These are phyloP conservation scores for Polymixis flavicincta DNA, from an alignment of 2,888 invertebrate genomes.

Conservation along the genomic window DNA sequence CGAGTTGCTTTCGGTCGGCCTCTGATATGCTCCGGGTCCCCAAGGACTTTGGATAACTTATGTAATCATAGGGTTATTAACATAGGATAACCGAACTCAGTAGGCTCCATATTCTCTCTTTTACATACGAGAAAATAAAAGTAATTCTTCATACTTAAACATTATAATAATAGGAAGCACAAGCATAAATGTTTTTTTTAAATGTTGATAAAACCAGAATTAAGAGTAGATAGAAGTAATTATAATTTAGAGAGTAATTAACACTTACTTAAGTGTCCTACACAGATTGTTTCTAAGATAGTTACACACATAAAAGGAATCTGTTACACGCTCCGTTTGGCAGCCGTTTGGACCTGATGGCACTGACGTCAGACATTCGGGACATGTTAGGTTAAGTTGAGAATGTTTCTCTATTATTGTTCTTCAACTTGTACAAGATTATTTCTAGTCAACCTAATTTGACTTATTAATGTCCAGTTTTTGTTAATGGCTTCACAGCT, in stretches of 20 bases:
- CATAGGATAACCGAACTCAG: not conserved
- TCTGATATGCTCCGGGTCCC: too few relatives aligned
- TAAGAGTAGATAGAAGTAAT: not conserved
- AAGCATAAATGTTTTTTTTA: not conserved
- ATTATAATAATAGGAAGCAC: not conserved
- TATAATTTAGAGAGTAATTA: slow-evolving; percentile 13
- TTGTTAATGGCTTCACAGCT: too few relatives aligned
- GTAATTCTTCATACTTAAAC: not conserved
- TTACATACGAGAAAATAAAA: not conserved
- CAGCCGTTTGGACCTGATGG: not conserved
- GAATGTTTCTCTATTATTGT: not conserved
- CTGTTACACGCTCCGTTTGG: slow-evolving; percentile 22
- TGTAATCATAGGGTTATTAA: not conserved
- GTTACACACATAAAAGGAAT: slow-evolving; percentile 9
- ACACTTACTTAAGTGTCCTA: slow-evolving; percentile 8
- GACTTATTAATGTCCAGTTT: too few relatives aligned
- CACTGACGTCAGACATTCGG: slow-evolving; percentile 17
- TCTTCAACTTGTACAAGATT: not conserved
- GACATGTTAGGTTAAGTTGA: not conserved
- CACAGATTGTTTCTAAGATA: slow-evolving; percentile 11
- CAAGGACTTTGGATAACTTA: too few relatives aligned
- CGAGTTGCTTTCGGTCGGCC: too few relatives aligned
- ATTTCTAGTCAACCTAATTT: too few relatives aligned
- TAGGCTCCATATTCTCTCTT: not conserved
- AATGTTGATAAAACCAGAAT: not conserved